Base-by-base conservation (phyloP, 1,140 invertebrate genomes). In the Trichonephila clavipes region DNA sequence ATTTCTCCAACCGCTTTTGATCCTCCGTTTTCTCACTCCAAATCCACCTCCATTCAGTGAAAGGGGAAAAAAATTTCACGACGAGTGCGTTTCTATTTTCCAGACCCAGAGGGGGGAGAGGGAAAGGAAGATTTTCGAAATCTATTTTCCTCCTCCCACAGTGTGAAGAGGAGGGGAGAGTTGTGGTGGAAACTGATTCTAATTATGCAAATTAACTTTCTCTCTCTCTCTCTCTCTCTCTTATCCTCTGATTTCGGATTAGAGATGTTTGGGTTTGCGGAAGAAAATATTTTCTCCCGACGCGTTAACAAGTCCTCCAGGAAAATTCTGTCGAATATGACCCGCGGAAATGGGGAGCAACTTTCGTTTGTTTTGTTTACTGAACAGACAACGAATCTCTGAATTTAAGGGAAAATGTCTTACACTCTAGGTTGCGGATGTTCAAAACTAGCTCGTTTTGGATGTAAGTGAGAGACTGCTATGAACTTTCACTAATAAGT, bases 201-300 rank as follows among this genome's bases (percentile, higher is more conserved):
- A 91, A 91, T 91, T 91, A 91, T 91, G 89, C 77, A 91, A 91
- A 91, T 91, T 91, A 91, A 91, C 58, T 77, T 51, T 10, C 51
- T 51, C 51, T 51, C 44, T 51, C 28, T 28, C 51, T 40, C 10
- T 90, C 72, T 81, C 28, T 28, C 51, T 40, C 10, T 90, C 72
- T 81, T 66, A 81, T 90, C 69, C 28, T 40, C 28, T 64, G 77
- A 83, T 91, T 40, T 40, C 24, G 66, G 77, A 83, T 82, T 34
- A n/a, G 59, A 40, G 59, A 64, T 91, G 77, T 91, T 91, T 91
- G 77, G 89, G n/a, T 91, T 90, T 90, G 89, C 14, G 77, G 58
- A 28, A 28, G 89, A 91, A 82, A 91, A 82, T 91, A 83, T 90
- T 82, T 82, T 91, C 89, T 91, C 62, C 21, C 61, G 51, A 51